Evolutionary conservation across 2,888 invertebrate genomes (phyloP).

Genomic region (Yponomeuta cagnagella): DNA sequence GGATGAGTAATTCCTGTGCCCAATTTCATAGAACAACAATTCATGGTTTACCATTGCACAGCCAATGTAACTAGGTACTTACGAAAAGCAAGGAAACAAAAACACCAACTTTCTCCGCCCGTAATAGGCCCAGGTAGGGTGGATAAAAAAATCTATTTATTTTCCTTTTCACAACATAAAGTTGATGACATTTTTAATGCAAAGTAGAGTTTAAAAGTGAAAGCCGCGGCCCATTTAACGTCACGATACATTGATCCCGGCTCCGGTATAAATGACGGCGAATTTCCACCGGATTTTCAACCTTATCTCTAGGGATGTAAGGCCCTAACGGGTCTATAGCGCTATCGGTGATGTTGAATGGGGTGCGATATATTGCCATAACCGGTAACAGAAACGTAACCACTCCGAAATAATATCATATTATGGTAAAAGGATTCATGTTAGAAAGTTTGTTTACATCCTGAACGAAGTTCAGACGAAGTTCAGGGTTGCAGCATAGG

Average conservation of each 20-base stretch:
- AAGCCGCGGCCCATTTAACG: background rate
- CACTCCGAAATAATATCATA: background rate
- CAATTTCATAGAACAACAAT: too few relatives aligned
- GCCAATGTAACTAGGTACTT: background rate
- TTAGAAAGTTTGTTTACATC: too few relatives aligned
- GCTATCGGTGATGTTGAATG: background rate
- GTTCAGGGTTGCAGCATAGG: background rate
- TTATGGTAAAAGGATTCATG: background rate
- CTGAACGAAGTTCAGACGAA: too few relatives aligned
- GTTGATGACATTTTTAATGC: constrained; percentile 1
- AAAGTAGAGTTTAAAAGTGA: background rate
- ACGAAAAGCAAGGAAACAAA: background rate
- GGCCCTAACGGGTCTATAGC: background rate
- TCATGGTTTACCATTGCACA: background rate
- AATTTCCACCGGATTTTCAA: background rate
- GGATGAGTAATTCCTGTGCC: background rate
- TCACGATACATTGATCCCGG: constrained; percentile 2
- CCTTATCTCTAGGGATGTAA: background rate
- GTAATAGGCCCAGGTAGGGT: background rate
- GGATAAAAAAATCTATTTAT: constrained; percentile 2
- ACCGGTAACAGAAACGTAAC: constrained; percentile 1
- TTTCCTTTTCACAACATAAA: constrained; percentile 3
- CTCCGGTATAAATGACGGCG: background rate
- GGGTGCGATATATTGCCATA: background rate
- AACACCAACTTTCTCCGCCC: background rate